phyloP scores from a whole-genome alignment of 2,888 invertebrate genomes.

The Hipparchia semele region DNA sequence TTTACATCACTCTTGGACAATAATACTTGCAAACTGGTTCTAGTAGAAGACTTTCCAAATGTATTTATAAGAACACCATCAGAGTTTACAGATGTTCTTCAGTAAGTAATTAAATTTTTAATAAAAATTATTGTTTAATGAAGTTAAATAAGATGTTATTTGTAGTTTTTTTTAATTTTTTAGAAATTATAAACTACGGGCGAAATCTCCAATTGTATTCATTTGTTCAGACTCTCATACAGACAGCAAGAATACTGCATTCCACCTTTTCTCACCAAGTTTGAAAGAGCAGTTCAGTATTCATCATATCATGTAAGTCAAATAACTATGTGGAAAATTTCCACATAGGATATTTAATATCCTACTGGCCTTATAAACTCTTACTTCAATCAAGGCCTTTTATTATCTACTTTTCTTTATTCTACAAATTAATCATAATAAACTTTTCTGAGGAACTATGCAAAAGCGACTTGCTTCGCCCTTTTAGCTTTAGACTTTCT shows the following conservation, averaged over 20 bases:
- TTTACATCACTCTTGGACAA: constrained; percentile 85
- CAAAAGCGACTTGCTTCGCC: too few relatives aligned
- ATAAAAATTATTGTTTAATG: too few relatives aligned
- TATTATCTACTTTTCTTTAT: too few relatives aligned
- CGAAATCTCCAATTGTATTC: constrained; percentile 87
- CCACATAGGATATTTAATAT: too few relatives aligned
- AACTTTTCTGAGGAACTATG: too few relatives aligned
- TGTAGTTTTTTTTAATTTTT: constrained; percentile 41
- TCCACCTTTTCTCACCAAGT: constrained; percentile 85
- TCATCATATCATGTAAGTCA: constrained; percentile 85
- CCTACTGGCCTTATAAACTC: too few relatives aligned
- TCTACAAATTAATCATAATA: too few relatives aligned
- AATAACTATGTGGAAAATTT: neutral
- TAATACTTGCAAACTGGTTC: constrained; percentile 82
- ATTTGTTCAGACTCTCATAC: constrained; percentile 87
- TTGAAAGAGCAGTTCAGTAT: constrained; percentile 85
- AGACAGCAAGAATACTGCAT: constrained; percentile 81
- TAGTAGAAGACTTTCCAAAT: constrained; percentile 94
- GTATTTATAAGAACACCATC: constrained; percentile 85
- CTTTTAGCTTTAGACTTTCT: too few relatives aligned
- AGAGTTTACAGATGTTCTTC: constrained; percentile 86
- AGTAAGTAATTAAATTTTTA: constrained; percentile 75
- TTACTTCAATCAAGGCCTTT: too few relatives aligned
- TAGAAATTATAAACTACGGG: constrained; percentile 84
- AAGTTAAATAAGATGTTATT: too few relatives aligned